Evolutionary conservation across 2,113 vertebrate genomes (phyloP).

Genomic region (Corynorhinus townsendii): DNA sequence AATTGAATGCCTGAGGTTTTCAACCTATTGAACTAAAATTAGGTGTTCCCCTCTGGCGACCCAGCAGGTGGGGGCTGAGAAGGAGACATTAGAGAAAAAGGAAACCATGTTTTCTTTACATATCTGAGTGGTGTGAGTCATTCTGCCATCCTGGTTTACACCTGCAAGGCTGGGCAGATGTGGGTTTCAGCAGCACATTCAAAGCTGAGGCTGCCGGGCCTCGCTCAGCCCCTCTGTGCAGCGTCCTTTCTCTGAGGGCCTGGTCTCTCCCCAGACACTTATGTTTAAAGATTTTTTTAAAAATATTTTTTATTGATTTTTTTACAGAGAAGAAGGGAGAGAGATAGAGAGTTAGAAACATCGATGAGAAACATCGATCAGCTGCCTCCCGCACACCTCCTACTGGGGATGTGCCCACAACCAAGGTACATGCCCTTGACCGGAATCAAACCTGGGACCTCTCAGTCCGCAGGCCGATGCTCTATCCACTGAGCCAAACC

Average conservation of each 20-base stretch:
- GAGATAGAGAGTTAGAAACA: too few species aligned
- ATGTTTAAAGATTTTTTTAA: too few species aligned
- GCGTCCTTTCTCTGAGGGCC: background rate
- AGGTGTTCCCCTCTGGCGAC: background rate
- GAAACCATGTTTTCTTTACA: constrained; percentile 25
- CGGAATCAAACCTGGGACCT: too few species aligned
- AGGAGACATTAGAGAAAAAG: constrained; percentile 29
- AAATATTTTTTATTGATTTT: too few species aligned
- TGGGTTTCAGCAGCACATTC: constrained; percentile 44
- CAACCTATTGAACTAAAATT: constrained; percentile 45
- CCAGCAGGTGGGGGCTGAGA: background rate
- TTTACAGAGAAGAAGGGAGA: too few species aligned
- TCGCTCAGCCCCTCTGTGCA: background rate
- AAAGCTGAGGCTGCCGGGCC: background rate
- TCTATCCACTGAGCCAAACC: too few species aligned
- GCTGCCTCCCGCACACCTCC: too few species aligned
- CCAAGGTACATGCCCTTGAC: too few species aligned
- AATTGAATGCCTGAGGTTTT: background rate
- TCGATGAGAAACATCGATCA: too few species aligned
- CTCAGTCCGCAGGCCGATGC: too few species aligned
- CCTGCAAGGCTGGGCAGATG: constrained; percentile 34
- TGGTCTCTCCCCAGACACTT: background rate
- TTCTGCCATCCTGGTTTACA: constrained; percentile 34
- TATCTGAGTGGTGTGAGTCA: constrained; percentile 47
- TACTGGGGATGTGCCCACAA: too few species aligned